These are phyloP conservation scores for Pseudochromis fuscus DNA, from an alignment of 2,797 vertebrate species.

Conservation along the genomic window DNA sequence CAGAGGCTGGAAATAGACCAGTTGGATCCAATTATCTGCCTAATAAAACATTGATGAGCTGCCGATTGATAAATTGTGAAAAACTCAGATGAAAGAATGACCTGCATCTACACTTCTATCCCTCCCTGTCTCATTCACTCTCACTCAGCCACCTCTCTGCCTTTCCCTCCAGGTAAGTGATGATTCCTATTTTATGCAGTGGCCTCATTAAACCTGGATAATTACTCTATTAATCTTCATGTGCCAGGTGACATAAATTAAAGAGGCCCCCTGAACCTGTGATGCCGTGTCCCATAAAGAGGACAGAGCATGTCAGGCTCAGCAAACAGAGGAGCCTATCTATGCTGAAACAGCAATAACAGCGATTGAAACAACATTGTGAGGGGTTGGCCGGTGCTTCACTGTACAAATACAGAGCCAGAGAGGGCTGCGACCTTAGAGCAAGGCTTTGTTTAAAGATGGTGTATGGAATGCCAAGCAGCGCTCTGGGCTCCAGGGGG, in stretches of 20 bases:
- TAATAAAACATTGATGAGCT: constrained; percentile 68
- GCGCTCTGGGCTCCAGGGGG: constrained; percentile 64
- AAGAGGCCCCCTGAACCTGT: constrained; percentile 20
- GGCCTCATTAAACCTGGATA: constrained; percentile 40
- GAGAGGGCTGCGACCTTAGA: constrained; percentile 66
- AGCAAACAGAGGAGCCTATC: constrained; percentile 51
- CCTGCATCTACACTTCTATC: constrained; percentile 22
- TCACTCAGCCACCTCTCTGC: constrained; percentile 13
- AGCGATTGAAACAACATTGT: constrained; percentile 64
- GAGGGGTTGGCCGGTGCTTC: constrained; percentile 55
- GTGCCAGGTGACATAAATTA: constrained; percentile 37
- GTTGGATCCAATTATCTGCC: constrained; percentile 56
- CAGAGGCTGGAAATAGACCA: constrained; percentile 40
- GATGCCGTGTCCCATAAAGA: constrained; percentile 44
- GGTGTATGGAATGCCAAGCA: constrained; percentile 80
- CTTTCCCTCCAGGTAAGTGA: constrained; percentile 49
- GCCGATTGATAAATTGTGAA: constrained; percentile 48
- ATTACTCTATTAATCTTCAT: constrained; percentile 74
- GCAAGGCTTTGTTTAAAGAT: constrained; percentile 81
- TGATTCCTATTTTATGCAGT: constrained; percentile 45
- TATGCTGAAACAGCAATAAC: constrained; percentile 76
- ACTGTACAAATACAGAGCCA: constrained; percentile 79
- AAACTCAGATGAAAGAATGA: constrained; percentile 49
- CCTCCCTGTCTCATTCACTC: constrained; percentile 22
- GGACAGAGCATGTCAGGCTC: constrained; percentile 44